Base-by-base conservation (phyloP, 2,888 invertebrate genomes). In the Elysia crispata region DNA sequence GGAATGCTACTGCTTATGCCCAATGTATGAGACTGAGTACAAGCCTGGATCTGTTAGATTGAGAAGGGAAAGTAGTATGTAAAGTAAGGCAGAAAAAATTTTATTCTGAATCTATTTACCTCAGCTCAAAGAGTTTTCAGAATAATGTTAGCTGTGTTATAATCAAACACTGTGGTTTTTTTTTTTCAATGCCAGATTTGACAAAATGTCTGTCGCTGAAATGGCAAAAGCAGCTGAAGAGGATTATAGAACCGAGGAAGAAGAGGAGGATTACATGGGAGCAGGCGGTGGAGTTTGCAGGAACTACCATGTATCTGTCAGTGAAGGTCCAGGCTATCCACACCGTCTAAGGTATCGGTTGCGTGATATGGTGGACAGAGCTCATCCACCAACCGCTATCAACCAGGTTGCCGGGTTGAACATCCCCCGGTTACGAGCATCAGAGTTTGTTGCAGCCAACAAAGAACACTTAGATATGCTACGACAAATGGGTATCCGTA, bases 401-500 rank as follows among this genome's bases (percentile, higher is more conserved):
- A 3, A 41, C 41, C 41, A 41, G 41, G 41, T 41, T 3, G n/a
- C 73, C 20, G 41, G 41, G 30, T 49, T 72, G 18, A 69, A 78
- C 33, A 72, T 62, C 25, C 86, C 85, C 30, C 81, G 90, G 23
- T 84, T 92, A 28, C 87, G 88, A 73, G 94, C 94, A 0, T 87
- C 90, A 30, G 93, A 93, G 76, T 94, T 94, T 86, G 92, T 95
- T 85, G 95, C 96, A 80, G 95, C 95, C 87, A 98, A 98, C 93
- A 94, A 96, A 79, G 95, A 97, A 77, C 98, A 99, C 93, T 92
- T 98, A 86, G 95, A 95, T 91, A 94, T 96, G 84, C 94, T 99
- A 84, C 95, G 95, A 81, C 95, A 97, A 91, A 98, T 99, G 98
- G 99, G 99, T 83, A 98, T 99, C 89, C 95, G 96, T 79, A 95